Base-by-base conservation (phyloP, 2,797 vertebrate species). In the Trachurus trachurus region DNA sequence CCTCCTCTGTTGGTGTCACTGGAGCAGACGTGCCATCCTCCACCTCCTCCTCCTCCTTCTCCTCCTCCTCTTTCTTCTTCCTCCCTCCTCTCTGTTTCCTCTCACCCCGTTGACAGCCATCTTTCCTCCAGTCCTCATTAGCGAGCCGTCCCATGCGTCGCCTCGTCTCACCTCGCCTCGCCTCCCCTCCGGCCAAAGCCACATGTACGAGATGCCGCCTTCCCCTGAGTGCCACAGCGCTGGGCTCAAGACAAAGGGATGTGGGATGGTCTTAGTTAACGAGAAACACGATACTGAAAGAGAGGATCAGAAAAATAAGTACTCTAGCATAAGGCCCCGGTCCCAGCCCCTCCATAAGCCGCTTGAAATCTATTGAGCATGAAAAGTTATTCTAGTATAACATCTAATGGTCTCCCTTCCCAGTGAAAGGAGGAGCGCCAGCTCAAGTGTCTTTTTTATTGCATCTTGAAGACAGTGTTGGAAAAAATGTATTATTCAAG, bases 321-420 rank as follows among this genome's bases (percentile, higher is more conserved):
- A 87, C 81, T 95, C 89, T 88, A 94, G 89, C 93, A 94, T 93
- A 79, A 92, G 91, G 82, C 72, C 79, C 80, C 80, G n/a, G 66
- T 78, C 83, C 76, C 88, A 67, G 78, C 60, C 74, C 19, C 82
- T 91, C 89, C 91, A 93, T 93, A 94, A 95, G 90, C 87, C 39
- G 87, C 94, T 94, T 91, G 89, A 94, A 95, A 91, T 94, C 91
- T 94, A 95, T 94, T 93, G 92, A 93, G 94, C 95, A 91, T 95
- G 93, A 95, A 92, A 94, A 92, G 94, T 95, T 95, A 91, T 95
- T 95, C 89, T 92, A 92, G 93, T 94, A 90, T 89, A 94, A 94
- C 94, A 94, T 95, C 93, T 94, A 94, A 96, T 94, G 84, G 92
- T 90, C 91, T 94, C 83, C 71, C 69, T 81, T 91, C 90, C 87